Evolutionary conservation across 2,888 invertebrate species (phyloP).

Genomic region (Leptothorax acervorum): DNA sequence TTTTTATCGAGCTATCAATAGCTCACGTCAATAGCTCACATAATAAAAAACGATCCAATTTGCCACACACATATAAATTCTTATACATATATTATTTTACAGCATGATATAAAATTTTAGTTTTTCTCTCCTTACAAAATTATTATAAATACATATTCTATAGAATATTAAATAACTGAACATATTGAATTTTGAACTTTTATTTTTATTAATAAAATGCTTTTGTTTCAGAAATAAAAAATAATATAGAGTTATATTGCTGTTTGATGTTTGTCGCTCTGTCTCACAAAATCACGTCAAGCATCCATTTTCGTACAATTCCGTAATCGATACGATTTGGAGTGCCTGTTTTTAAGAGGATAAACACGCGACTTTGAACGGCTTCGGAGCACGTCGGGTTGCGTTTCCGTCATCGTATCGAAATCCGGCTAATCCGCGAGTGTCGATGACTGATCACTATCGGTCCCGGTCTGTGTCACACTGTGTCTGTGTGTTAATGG

Average conservation of each 20-base stretch:
- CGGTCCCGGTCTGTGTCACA: slow-evolving; percentile 36
- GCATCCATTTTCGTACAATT: background rate
- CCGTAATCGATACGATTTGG: background rate
- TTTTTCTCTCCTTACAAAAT: background rate
- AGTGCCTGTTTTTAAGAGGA: background rate
- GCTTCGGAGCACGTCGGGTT: slow-evolving; percentile 16
- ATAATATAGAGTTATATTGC: background rate
- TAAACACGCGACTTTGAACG: slow-evolving; percentile 20
- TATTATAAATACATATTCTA: background rate
- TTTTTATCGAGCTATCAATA: background rate
- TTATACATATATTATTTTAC: background rate
- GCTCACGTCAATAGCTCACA: background rate
- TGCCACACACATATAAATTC: background rate
- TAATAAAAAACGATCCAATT: background rate
- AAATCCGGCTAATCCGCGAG: slow-evolving; percentile 35
- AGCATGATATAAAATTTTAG: background rate
- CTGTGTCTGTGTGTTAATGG: slow-evolving; percentile 57
- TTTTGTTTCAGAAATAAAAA: background rate
- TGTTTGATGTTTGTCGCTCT: background rate
- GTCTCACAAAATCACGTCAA: background rate
- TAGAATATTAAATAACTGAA: background rate
- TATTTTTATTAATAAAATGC: background rate
- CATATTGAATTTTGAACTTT: background rate
- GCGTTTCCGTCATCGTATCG: background rate
- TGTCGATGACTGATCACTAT: slow-evolving; percentile 61